phyloP scores from a whole-genome alignment of 1,140 invertebrate genomes.

The Nephila pilipes region DNA sequence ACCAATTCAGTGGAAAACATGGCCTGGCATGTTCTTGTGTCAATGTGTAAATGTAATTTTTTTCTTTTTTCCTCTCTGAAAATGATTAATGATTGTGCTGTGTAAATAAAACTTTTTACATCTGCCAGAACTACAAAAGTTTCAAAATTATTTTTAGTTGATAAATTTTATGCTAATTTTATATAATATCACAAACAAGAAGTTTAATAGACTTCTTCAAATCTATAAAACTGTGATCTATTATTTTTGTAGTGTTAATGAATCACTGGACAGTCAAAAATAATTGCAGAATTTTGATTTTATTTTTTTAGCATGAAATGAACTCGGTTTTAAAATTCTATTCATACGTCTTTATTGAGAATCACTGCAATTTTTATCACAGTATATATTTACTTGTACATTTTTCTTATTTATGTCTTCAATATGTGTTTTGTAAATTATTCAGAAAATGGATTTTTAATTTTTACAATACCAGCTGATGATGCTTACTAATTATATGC shows the following conservation, averaged over 20 bases:
- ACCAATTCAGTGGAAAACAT: conserved; percentile 75
- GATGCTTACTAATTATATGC: conserved; percentile 52
- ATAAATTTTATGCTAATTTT: neutral
- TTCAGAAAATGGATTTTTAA: conserved; percentile 33
- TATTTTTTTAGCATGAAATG: neutral
- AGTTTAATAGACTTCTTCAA: neutral
- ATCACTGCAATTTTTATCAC: conserved; percentile 32
- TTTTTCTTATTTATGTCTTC: conserved; percentile 67
- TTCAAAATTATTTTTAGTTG: conserved; percentile 50
- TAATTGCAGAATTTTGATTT: too few species aligned
- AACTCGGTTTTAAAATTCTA: neutral
- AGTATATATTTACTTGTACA: conserved; percentile 50
- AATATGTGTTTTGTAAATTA: conserved; percentile 51
- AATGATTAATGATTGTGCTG: conserved; percentile 74
- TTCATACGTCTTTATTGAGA: neutral
- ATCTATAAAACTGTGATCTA: neutral
- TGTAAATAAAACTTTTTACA: conserved; percentile 77
- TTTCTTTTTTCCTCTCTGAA: conserved; percentile 48
- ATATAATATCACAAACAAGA: neutral
- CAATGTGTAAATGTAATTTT: conserved; percentile 76
- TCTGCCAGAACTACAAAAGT: conserved; percentile 69
- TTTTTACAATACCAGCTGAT: conserved; percentile 39
- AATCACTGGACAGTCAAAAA: too few species aligned
- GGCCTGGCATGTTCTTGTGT: conserved; percentile 74
- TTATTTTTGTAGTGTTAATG: neutral